Evolutionary conservation across 2,888 invertebrate genomes (phyloP), one percentile per base, ranked within the genome.

Genomic region (Polymixis flavicincta): DNA sequence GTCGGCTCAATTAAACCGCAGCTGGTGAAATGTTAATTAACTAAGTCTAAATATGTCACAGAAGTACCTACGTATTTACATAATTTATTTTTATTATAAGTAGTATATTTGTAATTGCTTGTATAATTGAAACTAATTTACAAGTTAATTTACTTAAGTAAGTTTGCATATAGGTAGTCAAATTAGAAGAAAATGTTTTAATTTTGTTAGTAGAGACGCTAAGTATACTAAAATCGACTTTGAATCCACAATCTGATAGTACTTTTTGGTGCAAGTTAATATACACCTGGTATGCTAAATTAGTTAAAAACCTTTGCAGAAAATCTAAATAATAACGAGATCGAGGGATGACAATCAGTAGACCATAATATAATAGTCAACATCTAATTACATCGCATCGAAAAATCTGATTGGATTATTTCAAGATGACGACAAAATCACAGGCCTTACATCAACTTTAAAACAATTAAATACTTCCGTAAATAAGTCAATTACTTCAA

Each of bases 401-500:
- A 19, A n/a, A 54, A 7, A 32, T 59, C 2, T 11, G 22, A 11
- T 11, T 32, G 22, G 5, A 22, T 59, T 0, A 59, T 59, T 59
- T 32, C 13, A 32, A 32, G 32, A 72, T 63, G 63, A 32, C 52
- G 22, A 66, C 55, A 66, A 25, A 66, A 52, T 32, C 28, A 22
- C 19, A 66, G 19, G 9, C 0, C 14, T 74, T 48, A 71, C 52
- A 37, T 63, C 37, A 74, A 74, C 42, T 54, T 63, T 37, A 11
- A 7, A 61, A 55, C 5, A 70, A 66, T 37, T 48, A 45, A 4
- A 63, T 37, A 45, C 28, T 63, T 65, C 71, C 77, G 50, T 71
- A 78, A 67, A 76, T 76, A 77, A 45, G 9, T 28, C n/a, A 45
- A 71, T 71, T 71, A 71, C 28, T 71, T 28, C 2, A 28, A 54